These are phyloP conservation scores for Enteromius unitaeniatus DNA, from an alignment of 2,797 vertebrate species.

Conservation along the genomic window DNA sequence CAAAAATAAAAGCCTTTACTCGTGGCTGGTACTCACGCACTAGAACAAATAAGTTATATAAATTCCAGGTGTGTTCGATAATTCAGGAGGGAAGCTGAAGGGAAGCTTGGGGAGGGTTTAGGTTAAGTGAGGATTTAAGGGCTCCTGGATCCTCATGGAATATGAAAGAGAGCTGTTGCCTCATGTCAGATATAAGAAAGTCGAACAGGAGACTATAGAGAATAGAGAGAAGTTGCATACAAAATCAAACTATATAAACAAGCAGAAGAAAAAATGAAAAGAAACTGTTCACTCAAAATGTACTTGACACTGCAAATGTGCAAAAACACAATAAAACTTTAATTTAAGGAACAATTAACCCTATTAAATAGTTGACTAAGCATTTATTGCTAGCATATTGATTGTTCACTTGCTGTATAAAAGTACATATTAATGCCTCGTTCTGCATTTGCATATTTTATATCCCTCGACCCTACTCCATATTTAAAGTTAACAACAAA, in stretches of 20 bases:
- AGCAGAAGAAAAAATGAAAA: not conserved
- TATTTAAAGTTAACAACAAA: not conserved
- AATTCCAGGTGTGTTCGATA: conserved; percentile 28
- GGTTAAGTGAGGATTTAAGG: conserved; percentile 20
- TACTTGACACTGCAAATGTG: not conserved
- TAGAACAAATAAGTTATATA: conserved; percentile 21
- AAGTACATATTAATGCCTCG: not conserved
- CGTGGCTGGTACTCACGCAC: not conserved
- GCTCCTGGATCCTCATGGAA: conserved; percentile 6
- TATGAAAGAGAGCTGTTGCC: conserved; percentile 6
- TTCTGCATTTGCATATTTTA: not conserved
- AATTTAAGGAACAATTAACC: not conserved
- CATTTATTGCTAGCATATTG: not conserved
- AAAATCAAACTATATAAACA: not conserved
- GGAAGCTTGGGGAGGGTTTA: not conserved
- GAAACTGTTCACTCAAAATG: not conserved
- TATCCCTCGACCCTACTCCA: not conserved
- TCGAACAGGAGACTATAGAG: not conserved
- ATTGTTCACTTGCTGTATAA: not conserved
- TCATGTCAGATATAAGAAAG: not conserved
- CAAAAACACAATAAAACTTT: not conserved
- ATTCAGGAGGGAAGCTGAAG: conserved; percentile 26
- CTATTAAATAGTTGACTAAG: not conserved
- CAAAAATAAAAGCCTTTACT: conserved; percentile 8
- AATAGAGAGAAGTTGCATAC: not conserved